These are phyloP conservation scores for Ctenopoma kingsleyae DNA, from an alignment of 2,797 vertebrate species.

Conservation along the genomic window DNA sequence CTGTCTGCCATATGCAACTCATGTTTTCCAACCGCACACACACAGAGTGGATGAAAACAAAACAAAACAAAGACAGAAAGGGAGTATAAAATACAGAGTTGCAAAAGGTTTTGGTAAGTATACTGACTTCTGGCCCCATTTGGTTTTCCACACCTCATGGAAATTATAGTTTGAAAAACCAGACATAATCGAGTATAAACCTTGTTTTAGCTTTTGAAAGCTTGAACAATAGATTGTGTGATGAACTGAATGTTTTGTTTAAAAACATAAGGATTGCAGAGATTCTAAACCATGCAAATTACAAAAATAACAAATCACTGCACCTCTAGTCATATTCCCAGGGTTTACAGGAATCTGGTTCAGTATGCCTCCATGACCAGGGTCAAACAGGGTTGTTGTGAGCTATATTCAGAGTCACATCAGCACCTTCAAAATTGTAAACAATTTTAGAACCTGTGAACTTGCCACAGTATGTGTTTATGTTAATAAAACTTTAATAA, in stretches of 20 bases:
- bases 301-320: constrained; percentile 8
- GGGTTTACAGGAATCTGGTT: neutral
- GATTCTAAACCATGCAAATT: neutral
- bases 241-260: constrained; percentile 8
- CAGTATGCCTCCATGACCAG: neutral
- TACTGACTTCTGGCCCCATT: constrained; percentile 30
- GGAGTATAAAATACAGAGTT: constrained; percentile 17
- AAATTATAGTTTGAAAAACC: constrained; percentile 14
- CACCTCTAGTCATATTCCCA: neutral
- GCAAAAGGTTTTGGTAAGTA: constrained; percentile 42
- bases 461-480: neutral
- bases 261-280: neutral
- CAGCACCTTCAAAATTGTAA: neutral
- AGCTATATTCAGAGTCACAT: neutral
- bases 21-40: constrained; percentile 64
- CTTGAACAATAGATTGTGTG: constrained; percentile 7
- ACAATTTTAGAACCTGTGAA: neutral
- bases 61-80: constrained; percentile 49
- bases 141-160: constrained; percentile 24
- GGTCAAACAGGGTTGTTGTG: neutral
- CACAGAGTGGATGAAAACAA: constrained; percentile 51
- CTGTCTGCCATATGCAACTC: constrained; percentile 56
- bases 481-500: neutral
- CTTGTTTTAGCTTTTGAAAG: constrained; percentile 6
- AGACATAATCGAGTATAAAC: too few relatives aligned